Conservation (phyloP, 2,888 invertebrate genomes). For the Dasypolia templi region DNA sequence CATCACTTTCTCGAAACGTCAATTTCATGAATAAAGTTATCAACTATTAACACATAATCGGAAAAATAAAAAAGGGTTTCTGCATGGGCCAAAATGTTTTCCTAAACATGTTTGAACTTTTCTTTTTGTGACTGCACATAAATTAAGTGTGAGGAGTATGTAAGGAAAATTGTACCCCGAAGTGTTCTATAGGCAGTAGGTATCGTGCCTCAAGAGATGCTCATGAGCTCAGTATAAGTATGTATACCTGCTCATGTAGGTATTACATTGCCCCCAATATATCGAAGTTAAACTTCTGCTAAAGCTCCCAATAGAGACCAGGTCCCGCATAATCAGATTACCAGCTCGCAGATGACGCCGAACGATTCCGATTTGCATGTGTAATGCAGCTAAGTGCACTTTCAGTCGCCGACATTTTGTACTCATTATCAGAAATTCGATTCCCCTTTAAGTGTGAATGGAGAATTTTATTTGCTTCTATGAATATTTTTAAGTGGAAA, state of each 20-base stretch:
- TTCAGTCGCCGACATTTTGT: slow-evolving; percentile 78
- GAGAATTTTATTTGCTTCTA: slow-evolving; percentile 36
- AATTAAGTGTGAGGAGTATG: not conserved
- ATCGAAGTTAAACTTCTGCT: slow-evolving; percentile 52
- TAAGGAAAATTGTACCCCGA: not conserved
- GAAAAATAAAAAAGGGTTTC: not conserved
- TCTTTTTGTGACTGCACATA: not conserved
- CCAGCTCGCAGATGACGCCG: slow-evolving; percentile 80
- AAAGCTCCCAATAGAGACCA: not conserved
- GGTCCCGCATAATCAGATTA: slow-evolving; percentile 83
- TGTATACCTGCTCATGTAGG: not conserved
- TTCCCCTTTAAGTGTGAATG: slow-evolving; percentile 46
- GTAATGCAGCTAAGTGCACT: slow-evolving; percentile 86
- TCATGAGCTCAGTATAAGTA: not conserved
- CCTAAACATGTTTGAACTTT: not conserved
- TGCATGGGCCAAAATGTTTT: not conserved
- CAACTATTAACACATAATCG: not conserved
- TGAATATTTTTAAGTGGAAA: slow-evolving; percentile 32
- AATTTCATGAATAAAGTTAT: not conserved
- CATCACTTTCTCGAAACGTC: not conserved
- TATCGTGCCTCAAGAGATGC: not conserved
- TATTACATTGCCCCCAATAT: not conserved
- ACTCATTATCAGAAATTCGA: slow-evolving; percentile 56
- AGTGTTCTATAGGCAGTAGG: not conserved
- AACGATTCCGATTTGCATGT: slow-evolving; percentile 84